Conservation (phyloP, 2,113 vertebrate genomes). For the Tamias sibiricus region DNA sequence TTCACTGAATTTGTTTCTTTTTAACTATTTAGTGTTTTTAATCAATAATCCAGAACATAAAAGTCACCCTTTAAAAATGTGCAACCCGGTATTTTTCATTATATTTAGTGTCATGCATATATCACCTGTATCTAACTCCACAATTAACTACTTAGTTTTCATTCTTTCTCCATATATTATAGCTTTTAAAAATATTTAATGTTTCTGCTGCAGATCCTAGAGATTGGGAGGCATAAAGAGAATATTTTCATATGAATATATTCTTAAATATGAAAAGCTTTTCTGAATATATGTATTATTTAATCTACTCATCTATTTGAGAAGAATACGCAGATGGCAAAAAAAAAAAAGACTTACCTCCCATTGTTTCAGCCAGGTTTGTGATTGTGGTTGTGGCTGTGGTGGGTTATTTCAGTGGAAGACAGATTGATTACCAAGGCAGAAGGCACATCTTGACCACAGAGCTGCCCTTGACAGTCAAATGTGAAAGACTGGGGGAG, state of each 20-base stretch:
- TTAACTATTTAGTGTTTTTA: neutral
- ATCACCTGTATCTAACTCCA: neutral
- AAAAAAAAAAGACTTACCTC: neutral
- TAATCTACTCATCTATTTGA: neutral
- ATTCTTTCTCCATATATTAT: neutral
- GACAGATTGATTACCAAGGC: neutral
- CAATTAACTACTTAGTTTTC: conserved; percentile 17
- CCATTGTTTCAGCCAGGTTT: neutral
- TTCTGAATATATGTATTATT: neutral
- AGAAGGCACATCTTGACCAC: neutral
- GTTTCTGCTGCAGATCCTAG: neutral
- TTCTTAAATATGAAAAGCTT: neutral
- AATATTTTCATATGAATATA: neutral
- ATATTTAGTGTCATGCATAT: neutral
- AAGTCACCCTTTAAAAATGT: conserved; percentile 17
- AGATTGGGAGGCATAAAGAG: neutral
- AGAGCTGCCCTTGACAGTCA: neutral
- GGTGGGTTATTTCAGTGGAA: neutral
- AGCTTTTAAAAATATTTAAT: neutral
- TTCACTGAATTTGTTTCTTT: neutral
- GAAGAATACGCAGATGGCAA: neutral
- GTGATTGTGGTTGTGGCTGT: neutral
- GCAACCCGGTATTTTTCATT: neutral
- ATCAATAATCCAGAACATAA: neutral
- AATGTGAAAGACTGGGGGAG: neutral